phyloP scores from a whole-genome alignment of 2,888 invertebrate genomes.

The Branchipolynoe longqiensis region DNA sequence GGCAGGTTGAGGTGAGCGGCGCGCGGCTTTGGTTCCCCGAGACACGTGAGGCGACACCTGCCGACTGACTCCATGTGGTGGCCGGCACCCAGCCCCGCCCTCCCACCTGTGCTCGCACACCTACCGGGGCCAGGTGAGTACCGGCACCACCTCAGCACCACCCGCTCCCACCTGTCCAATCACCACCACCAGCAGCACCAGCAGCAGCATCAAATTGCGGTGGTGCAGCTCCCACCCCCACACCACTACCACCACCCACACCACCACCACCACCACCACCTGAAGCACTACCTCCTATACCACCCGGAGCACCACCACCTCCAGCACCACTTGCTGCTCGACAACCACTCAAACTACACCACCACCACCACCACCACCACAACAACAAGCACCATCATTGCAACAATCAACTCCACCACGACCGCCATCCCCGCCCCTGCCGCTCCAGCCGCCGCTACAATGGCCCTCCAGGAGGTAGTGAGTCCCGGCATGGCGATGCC shows the following conservation, averaged over 20 bases:
- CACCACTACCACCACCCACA: constrained; percentile 22
- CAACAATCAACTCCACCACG: not conserved
- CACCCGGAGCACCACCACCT: constrained; percentile 47
- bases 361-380: constrained; percentile 15
- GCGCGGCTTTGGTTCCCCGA: not conserved
- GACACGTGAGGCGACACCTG: constrained; percentile 3
- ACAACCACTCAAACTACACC: not conserved
- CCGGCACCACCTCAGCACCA: not conserved
- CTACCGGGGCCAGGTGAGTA: not conserved
- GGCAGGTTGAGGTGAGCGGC: too few species aligned
- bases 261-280: constrained; percentile 45
- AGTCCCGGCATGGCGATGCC: not conserved
- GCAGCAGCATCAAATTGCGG: not conserved
- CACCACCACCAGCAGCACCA: not conserved
- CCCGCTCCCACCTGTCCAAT: not conserved
- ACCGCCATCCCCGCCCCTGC: not conserved
- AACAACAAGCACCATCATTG: not conserved
- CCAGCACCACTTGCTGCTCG: constrained; percentile 9
- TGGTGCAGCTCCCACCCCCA: too few species aligned
- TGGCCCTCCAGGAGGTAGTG: not conserved
- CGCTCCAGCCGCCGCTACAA: not conserved
- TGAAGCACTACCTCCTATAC: constrained; percentile 33
- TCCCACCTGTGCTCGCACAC: constrained; percentile 3
- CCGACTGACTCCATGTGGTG: too few species aligned
- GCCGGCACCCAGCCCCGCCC: not conserved